phyloP scores from a whole-genome alignment of 2,113 vertebrate species.

The Poecile atricapillus region DNA sequence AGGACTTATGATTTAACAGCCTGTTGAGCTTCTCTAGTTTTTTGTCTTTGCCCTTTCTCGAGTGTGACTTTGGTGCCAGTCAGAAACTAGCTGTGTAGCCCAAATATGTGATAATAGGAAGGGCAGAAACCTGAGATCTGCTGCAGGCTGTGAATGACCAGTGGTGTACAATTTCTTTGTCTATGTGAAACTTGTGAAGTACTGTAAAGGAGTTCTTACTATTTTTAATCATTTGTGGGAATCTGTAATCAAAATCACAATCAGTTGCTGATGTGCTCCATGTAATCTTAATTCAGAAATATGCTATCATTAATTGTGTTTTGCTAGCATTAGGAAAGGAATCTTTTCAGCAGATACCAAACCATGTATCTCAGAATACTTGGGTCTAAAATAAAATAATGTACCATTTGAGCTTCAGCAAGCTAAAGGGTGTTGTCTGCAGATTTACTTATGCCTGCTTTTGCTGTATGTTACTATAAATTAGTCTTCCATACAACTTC shows the following conservation, averaged over 20 bases:
- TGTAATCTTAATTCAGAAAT: slow-evolving; percentile 13
- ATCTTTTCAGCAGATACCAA: neutral
- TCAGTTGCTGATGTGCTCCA: neutral
- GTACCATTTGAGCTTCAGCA: neutral
- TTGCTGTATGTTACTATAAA: neutral
- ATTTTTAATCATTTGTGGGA: neutral
- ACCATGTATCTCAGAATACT: neutral
- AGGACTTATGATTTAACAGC: neutral
- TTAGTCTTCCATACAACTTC: neutral
- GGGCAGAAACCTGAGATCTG: neutral
- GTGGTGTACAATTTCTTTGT: neutral
- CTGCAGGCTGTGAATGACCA: neutral
- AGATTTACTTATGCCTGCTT: neutral
- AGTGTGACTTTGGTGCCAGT: neutral
- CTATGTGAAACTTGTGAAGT: neutral
- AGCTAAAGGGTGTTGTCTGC: neutral
- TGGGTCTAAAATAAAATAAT: neutral
- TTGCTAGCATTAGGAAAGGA: neutral
- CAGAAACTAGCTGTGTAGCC: neutral
- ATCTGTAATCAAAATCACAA: slow-evolving; percentile 18
- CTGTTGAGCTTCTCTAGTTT: neutral
- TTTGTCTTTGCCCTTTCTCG: neutral
- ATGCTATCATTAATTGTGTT: neutral
- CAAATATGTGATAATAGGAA: neutral
- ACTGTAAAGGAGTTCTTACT: neutral